Evolutionary conservation across 2,888 invertebrate species (phyloP).

Genomic region (Rhamnusium bicolor): DNA sequence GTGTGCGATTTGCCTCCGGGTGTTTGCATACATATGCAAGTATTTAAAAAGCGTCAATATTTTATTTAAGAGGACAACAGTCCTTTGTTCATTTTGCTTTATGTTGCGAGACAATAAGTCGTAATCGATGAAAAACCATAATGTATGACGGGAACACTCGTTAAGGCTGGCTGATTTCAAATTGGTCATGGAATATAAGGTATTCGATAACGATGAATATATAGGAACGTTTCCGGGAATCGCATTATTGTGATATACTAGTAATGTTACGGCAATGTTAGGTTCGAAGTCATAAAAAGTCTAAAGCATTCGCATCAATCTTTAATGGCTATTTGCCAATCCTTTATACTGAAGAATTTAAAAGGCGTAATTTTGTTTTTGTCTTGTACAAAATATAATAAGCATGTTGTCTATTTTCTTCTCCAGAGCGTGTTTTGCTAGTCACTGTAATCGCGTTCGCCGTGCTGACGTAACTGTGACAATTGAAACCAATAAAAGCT

Average conservation of each 20-base stretch:
- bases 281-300: neutral
- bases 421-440: constrained; percentile 4
- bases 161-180: constrained; percentile 35
- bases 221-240: constrained; percentile 24
- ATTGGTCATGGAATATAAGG: constrained; percentile 39
- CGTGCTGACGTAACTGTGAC: constrained; percentile 12
- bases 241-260: constrained; percentile 14
- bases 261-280: neutral
- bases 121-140: constrained; percentile 40
- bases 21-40: neutral
- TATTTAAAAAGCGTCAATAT: neutral
- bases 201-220: constrained; percentile 24
- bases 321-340: constrained; percentile 15
- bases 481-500: neutral
- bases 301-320: neutral
- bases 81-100: constrained; percentile 2
- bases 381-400: constrained; percentile 24
- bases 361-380: constrained; percentile 26
- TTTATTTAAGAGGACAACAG: neutral
- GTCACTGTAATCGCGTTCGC: constrained; percentile 14
- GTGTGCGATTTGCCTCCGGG: neutral
- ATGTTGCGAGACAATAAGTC: constrained; percentile 39
- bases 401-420: constrained; percentile 16
- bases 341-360: constrained; percentile 2
- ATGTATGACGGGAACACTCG: constrained; percentile 31